Percentiles rank a stretch among this genome's conserved stretches.
Conservation (phyloP, 92 coral and sea anemone genomes). For the Palythoa heliodiscus region DNA sequence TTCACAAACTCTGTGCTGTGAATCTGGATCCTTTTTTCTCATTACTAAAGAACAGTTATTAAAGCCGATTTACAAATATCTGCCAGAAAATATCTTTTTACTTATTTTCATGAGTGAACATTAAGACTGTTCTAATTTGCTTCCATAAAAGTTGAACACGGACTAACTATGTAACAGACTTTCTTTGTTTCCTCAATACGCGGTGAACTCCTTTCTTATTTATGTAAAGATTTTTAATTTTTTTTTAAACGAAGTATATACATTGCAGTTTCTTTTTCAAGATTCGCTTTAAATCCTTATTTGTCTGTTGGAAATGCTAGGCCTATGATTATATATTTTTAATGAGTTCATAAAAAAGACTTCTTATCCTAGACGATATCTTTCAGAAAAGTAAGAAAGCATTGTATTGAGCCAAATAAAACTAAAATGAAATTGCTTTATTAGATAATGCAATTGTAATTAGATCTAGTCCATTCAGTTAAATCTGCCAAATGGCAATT, state of each 20-base stretch:
- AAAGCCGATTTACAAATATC: neutral
- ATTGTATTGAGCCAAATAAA: no score
- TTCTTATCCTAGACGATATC: no score
- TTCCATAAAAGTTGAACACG: conserved; percentile 16
- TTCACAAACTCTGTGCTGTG: conserved; percentile 11
- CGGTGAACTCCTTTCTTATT: neutral
- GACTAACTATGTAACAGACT: neutral
- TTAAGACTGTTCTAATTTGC: neutral
- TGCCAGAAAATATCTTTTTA: neutral
- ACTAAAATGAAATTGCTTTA: no score
- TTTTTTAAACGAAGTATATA: neutral
- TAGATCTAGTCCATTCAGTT: no score
- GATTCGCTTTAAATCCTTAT: neutral
- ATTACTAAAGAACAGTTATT: neutral
- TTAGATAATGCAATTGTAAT: no score
- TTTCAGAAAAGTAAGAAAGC: no score
- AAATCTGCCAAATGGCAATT: no score
- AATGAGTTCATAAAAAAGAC: no score
- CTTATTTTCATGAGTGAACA: neutral
- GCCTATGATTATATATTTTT: no score
- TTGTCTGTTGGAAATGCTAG: no score
- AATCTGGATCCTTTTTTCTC: neutral
- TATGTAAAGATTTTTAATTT: neutral
- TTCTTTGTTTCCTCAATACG: neutral
- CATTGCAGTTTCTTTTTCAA: neutral